Conservation (phyloP, 2,797 vertebrate species). For the Sarcophilus harrisii region DNA sequence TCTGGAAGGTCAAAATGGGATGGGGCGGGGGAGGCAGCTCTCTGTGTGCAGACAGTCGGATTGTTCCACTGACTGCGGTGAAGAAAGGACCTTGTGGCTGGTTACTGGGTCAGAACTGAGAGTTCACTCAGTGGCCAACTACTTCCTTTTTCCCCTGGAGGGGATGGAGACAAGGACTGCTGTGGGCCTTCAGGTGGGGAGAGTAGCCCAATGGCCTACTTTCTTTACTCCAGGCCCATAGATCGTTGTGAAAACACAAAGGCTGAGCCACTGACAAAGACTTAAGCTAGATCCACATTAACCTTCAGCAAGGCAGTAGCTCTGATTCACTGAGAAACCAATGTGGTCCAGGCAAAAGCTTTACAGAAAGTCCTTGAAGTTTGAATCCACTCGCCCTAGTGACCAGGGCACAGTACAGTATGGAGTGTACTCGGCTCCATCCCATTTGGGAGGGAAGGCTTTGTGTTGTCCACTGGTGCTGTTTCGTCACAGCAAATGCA, state of each 20-base stretch:
- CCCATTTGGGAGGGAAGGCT: not conserved
- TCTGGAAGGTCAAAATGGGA: not conserved
- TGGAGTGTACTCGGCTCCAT: too few species aligned
- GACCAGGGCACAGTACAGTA: too few species aligned
- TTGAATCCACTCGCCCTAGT: not conserved
- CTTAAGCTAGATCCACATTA: not conserved
- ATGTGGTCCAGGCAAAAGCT: not conserved
- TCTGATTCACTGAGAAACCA: not conserved
- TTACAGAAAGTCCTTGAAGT: not conserved
- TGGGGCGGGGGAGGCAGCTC: too few species aligned
- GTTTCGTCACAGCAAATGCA: not conserved
- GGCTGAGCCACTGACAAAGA: not conserved
- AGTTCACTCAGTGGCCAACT: not conserved
- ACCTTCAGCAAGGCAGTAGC: not conserved
- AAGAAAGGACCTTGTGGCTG: not conserved
- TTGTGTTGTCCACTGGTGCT: not conserved
- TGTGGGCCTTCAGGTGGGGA: not conserved
- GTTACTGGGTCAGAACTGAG: not conserved
- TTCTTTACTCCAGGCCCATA: not conserved
- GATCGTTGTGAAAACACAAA: not conserved
- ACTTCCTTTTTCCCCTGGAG: not conserved
- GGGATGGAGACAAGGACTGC: not conserved
- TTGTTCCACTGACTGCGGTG: too few species aligned
- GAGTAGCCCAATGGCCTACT: too few species aligned
- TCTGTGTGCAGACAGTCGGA: too few species aligned